phyloP scores from a whole-genome alignment of 2,888 invertebrate genomes.

The Dolichopus griseipennis region DNA sequence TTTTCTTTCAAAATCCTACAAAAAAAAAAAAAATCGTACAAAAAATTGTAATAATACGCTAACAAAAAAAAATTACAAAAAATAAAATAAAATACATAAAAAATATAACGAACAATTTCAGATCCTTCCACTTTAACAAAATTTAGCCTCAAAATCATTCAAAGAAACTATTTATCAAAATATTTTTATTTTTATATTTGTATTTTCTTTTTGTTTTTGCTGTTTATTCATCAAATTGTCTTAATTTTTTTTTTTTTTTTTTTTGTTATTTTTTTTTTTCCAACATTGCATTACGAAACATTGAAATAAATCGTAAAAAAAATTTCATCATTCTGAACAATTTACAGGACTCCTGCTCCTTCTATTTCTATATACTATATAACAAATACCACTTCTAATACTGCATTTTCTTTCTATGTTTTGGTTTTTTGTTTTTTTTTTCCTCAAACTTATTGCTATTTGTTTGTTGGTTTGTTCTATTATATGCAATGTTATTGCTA shows the following conservation, averaged over 20 bases:
- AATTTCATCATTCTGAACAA: neutral
- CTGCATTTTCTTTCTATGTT: neutral
- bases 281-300: neutral
- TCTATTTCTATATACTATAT: too few species aligned
- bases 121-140: neutral
- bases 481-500: neutral
- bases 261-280: neutral
- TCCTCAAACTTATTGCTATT: too few species aligned
- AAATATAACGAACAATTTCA: too few species aligned
- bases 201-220: too few species aligned
- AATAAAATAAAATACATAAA: too few species aligned
- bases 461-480: neutral
- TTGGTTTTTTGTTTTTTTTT: neutral
- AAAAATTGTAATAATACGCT: too few species aligned
- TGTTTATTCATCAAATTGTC: neutral
- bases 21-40: too few species aligned
- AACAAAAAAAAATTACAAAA: too few species aligned
- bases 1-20: too few species aligned
- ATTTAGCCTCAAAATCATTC: constrained; percentile 6
- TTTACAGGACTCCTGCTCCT: too few species aligned
- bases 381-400: neutral
- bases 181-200: neutral
- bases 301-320: neutral
- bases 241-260: neutral
- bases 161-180: neutral